Conservation (phyloP, 2,888 invertebrate genomes). For the Elmis aenea region DNA sequence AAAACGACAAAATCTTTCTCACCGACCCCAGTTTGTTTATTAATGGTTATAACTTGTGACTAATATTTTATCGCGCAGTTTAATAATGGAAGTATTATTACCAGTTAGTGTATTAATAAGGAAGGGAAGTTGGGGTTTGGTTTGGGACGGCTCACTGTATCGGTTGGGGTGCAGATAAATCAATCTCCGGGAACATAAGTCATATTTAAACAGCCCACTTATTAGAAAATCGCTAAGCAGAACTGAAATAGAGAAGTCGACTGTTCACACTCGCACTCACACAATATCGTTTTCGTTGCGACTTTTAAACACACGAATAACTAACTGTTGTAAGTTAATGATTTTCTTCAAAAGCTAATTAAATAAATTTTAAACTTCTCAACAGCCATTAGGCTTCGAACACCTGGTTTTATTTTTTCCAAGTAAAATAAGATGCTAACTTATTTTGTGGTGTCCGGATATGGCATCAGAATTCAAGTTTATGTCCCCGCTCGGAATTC, state of each 20-base stretch:
- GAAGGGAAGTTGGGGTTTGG: slow-evolving; percentile 8
- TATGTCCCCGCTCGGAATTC: slow-evolving; percentile 40
- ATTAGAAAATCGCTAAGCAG: slow-evolving; percentile 31
- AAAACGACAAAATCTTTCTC: too few relatives aligned
- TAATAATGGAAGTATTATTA: too few relatives aligned
- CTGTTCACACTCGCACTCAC: too few relatives aligned
- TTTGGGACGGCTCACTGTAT: slow-evolving; percentile 12
- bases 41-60: too few relatives aligned
- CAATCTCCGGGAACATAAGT: slow-evolving; percentile 26
- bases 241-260: slow-evolving; percentile 26
- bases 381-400: too few relatives aligned
- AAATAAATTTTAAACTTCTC: too few relatives aligned
- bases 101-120: slow-evolving; percentile 1
- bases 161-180: slow-evolving; percentile 22
- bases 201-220: slow-evolving; percentile 30
- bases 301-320: too few relatives aligned
- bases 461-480: slow-evolving; percentile 12
- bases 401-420: slow-evolving; percentile 9
- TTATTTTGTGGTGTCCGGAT: slow-evolving; percentile 10
- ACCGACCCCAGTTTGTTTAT: too few relatives aligned
- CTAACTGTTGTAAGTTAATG: too few relatives aligned
- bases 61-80: too few relatives aligned
- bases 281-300: too few relatives aligned
- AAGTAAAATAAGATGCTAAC: slow-evolving; percentile 6
- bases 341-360: too few relatives aligned